phyloP scores from a whole-genome alignment of 2,888 invertebrate genomes.

The Tupiocoris notatus region DNA sequence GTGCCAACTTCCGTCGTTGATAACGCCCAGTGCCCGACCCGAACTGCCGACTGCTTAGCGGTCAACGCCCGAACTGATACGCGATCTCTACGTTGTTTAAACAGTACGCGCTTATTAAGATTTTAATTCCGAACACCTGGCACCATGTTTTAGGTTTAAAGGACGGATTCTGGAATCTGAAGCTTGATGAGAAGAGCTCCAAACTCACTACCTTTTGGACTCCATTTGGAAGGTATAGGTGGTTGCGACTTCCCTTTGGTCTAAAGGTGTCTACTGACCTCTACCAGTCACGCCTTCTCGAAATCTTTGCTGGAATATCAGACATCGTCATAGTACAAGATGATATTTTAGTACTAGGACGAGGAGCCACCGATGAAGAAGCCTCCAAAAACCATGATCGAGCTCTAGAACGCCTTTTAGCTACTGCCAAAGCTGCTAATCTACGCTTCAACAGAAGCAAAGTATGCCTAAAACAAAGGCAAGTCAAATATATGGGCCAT shows the following conservation, averaged over 20 bases:
- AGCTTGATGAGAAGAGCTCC: conserved; percentile 46
- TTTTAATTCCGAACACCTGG: too few species aligned
- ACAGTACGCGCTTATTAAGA: too few species aligned
- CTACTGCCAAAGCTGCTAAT: not conserved
- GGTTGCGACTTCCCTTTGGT: not conserved
- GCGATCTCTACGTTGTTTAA: too few species aligned
- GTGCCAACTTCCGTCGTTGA: too few species aligned
- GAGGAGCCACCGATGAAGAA: conserved; percentile 13
- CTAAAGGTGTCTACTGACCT: not conserved
- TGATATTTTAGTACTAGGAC: not conserved
- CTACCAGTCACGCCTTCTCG: not conserved
- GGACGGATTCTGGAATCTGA: conserved; percentile 49
- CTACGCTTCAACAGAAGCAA: conserved; percentile 1
- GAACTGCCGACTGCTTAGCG: too few species aligned
- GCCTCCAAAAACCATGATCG: conserved; percentile 3
- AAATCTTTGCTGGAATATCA: not conserved
- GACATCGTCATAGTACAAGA: conserved; percentile 5
- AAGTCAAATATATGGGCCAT: conserved; percentile 11
- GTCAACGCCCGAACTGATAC: too few species aligned
- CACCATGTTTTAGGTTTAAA: conserved; percentile 43
- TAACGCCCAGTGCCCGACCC: too few species aligned
- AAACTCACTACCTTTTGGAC: conserved; percentile 49
- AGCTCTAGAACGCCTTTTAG: conserved; percentile 19
- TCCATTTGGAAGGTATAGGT: conserved; percentile 37
- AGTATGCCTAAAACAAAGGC: not conserved